Evolutionary conservation across 2,113 vertebrate genomes (phyloP), one percentile per base, ranked within the genome.

Genomic region (Pseudorasbora parva): DNA sequence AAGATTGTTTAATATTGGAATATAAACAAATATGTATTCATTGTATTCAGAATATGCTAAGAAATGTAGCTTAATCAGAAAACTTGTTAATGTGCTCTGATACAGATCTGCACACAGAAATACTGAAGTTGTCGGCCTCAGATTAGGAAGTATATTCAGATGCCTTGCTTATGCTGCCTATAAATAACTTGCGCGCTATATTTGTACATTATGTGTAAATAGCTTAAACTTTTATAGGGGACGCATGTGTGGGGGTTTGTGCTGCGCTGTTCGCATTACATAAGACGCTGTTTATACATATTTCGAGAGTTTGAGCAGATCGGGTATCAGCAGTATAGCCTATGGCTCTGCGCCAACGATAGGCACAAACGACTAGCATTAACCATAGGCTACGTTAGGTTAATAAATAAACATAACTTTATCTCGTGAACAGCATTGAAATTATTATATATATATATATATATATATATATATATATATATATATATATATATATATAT

Each of bases 251-350:
- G 23, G 41, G 4, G n/a, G 21, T 47, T 64, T 47, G 57, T 7
- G 37, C 25, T 47, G 59, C 37, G 15, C 78, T 80, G 86, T 45
- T 87, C 66, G 30, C 60, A 43, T 86, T 80, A 85, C 89, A 88
- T 87, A 89, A 86, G 84, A 82, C 80, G 87, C 87, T 72, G 86
- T 88, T 93, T 92, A 90, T 88, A 87, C 90, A 90, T 89, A 82
- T 88, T 87, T 84, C 37, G 37, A 9, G 74, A 82, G 73, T 75
- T 56, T 76, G 60, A 45, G 60, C 27, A 60, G 33, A 76, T 60
- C 21, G 37, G 25, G 43, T 33, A 30, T 78, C 47, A 23, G 86
- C 86, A 89, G 86, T 89, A 33, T 33, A 88, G 77, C 15, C 15
- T 19, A 43, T 69, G 79, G 79, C 27, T 69, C 5, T 17, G 25